phyloP scores from a whole-genome alignment of 2,797 vertebrate genomes.

The Muraenolepis orangiensis region DNA sequence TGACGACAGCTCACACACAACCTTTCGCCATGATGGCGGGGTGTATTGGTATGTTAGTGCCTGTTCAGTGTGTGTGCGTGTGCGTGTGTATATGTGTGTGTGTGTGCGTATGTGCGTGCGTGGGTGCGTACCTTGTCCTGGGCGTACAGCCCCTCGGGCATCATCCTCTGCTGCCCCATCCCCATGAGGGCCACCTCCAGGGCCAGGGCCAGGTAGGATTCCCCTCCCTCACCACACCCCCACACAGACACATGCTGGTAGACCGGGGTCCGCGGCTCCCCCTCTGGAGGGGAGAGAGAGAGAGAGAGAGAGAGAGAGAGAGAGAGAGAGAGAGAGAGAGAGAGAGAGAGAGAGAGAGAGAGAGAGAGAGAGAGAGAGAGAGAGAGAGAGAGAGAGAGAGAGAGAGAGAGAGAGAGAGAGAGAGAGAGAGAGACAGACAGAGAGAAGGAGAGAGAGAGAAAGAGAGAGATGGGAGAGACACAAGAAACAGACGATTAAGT shows the following conservation, averaged over 20 bases:
- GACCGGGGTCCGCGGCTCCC: conserved; percentile 86
- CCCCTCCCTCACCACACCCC: conserved; percentile 77
- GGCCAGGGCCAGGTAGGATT: conserved; percentile 93
- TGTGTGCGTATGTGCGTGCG: too few relatives aligned
- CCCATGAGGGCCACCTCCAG: conserved; percentile 96
- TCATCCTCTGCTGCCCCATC: conserved; percentile 97
- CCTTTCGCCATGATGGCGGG: too few relatives aligned
- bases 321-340: not conserved
- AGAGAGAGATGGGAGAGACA: too few relatives aligned
- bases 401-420: not conserved
- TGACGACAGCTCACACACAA: too few relatives aligned
- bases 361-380: too few relatives aligned
- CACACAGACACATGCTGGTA: conserved; percentile 90
- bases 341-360: not conserved
- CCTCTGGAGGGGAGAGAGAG: conserved; percentile 68
- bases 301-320: not conserved
- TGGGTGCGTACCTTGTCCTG: conserved; percentile 81
- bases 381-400: too few relatives aligned
- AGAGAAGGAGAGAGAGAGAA: too few relatives aligned
- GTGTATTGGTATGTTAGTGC: too few relatives aligned
- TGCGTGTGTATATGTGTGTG: too few relatives aligned
- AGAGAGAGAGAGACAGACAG: not conserved
- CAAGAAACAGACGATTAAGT: too few relatives aligned
- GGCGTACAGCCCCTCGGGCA: conserved; percentile 95
- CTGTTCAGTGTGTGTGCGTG: too few relatives aligned